A percentile compares a stretch with the other conserved stretches of the same genome.
These are phyloP conservation scores for Mobula hypostoma DNA, from an alignment of 2,113 vertebrate species.

Conservation along the genomic window DNA sequence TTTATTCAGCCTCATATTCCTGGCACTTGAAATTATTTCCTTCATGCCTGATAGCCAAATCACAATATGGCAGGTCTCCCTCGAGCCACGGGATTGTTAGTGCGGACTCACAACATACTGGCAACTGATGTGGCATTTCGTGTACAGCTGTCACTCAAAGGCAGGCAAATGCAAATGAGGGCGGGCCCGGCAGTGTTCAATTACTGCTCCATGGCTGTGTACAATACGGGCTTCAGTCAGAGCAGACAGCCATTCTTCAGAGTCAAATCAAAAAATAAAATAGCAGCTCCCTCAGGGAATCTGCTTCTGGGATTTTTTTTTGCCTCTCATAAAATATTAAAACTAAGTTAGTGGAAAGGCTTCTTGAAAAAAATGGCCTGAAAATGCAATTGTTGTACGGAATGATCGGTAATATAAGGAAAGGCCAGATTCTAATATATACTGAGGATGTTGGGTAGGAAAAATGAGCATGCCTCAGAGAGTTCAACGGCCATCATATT, in stretches of 20 bases:
- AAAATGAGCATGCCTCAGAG: background rate
- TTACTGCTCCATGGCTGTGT: constrained; percentile 72
- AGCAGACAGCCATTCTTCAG: constrained; percentile 81
- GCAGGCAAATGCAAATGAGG: constrained; percentile 86
- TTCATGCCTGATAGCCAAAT: constrained; percentile 99
- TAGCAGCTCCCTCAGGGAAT: constrained; percentile 64
- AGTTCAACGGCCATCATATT: background rate
- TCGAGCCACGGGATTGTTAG: constrained; percentile 95
- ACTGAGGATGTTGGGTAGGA: background rate
- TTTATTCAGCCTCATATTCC: constrained; percentile 98
- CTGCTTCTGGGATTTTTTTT: constrained; percentile 57
- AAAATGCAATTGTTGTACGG: constrained; percentile 3
- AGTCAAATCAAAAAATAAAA: constrained; percentile 58
- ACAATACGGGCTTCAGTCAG: constrained; percentile 73
- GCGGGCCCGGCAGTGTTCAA: constrained; percentile 81
- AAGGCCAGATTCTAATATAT: background rate
- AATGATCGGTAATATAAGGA: background rate
- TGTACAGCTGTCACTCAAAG: constrained; percentile 99
- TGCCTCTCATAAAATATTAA: constrained; percentile 37
- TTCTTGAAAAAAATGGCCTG: constrained; percentile 9
- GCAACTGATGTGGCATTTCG: constrained; percentile 99
- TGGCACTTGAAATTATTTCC: constrained; percentile 99
- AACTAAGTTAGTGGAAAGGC: constrained; percentile 27
- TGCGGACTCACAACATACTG: constrained; percentile 99
- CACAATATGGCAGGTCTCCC: constrained; percentile 99